Percentiles rank a stretch among this genome's conserved stretches.
These are phyloP conservation scores for Camelus bactrianus DNA, from an alignment of 2,113 vertebrate genomes.

Conservation along the genomic window DNA sequence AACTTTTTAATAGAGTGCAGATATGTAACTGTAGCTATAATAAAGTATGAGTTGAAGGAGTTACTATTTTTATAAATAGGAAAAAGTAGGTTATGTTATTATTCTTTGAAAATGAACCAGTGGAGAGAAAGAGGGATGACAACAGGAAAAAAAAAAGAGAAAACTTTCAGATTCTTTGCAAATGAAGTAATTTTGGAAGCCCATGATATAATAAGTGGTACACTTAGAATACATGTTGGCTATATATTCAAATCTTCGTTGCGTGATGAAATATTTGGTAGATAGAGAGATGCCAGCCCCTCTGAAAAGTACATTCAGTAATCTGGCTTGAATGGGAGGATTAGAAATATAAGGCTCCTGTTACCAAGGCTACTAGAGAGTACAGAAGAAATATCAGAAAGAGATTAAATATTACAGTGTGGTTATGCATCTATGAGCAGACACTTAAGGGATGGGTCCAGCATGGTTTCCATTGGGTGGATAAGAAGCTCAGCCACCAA, in stretches of 20 bases:
- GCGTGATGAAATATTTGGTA: not conserved
- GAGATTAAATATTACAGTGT: too few relatives aligned
- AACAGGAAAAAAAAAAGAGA: not conserved
- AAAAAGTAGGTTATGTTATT: not conserved
- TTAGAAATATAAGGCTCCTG: not conserved
- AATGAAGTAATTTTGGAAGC: not conserved
- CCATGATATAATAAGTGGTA: not conserved
- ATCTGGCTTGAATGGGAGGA: not conserved
- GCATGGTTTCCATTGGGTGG: not conserved
- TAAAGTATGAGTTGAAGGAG: not conserved
- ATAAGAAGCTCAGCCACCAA: not conserved
- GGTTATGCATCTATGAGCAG: not conserved
- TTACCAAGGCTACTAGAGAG: not conserved
- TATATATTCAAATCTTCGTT: not conserved
- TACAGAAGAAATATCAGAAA: not conserved
- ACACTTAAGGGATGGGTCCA: not conserved
- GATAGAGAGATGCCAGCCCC: not conserved
- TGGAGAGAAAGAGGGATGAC: not conserved
- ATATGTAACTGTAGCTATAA: not conserved
- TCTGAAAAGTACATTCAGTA: not conserved
- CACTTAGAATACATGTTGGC: not conserved
- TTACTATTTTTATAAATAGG: not conserved
- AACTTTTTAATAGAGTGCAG: not conserved
- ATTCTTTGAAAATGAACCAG: not conserved
- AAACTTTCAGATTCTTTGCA: not conserved